Evolutionary conservation across 1,140 invertebrate genomes (phyloP).

Genomic region (Hyles euphorbiae): DNA sequence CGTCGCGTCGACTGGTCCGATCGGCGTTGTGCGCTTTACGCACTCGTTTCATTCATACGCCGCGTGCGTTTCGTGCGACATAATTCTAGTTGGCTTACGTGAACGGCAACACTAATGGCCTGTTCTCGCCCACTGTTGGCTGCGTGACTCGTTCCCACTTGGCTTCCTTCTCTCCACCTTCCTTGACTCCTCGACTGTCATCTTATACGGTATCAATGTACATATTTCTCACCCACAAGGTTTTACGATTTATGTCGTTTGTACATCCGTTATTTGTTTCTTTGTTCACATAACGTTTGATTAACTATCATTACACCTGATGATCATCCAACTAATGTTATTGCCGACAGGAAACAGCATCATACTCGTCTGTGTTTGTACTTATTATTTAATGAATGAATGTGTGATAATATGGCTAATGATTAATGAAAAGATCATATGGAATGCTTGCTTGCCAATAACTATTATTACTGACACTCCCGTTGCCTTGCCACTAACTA

Average conservation of each 20-base stretch:
- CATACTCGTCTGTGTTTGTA: not conserved
- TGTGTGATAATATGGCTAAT: conserved; percentile 1
- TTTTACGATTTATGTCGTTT: conserved; percentile 39
- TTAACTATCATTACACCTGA: conserved; percentile 16
- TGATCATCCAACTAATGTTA: conserved; percentile 10
- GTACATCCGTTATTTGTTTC: conserved; percentile 15
- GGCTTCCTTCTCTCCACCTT: conserved; percentile 27
- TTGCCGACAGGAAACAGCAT: not conserved
- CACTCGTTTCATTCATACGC: conserved; percentile 41
- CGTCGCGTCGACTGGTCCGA: conserved; percentile 27
- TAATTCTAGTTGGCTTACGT: conserved; percentile 56
- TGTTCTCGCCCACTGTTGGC: conserved; percentile 43
- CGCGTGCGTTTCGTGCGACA: conserved; percentile 32
- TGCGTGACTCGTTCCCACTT: conserved; percentile 47
- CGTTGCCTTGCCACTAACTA: conserved; percentile 72
- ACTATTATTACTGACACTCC: conserved; percentile 53
- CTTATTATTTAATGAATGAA: conserved; percentile 3
- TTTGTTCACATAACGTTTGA: conserved; percentile 1
- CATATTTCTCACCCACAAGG: conserved; percentile 7
- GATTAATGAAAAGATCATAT: conserved; percentile 16
- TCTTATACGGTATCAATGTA: no score
- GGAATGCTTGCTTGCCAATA: conserved; percentile 60
- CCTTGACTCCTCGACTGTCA: conserved; percentile 21
- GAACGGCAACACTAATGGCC: conserved; percentile 47
- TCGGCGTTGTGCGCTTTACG: conserved; percentile 20